A percentile compares a stretch with the other conserved stretches of the same genome.
phyloP scores from a whole-genome alignment of 2,113 vertebrate species.

The Alosa alosa region DNA sequence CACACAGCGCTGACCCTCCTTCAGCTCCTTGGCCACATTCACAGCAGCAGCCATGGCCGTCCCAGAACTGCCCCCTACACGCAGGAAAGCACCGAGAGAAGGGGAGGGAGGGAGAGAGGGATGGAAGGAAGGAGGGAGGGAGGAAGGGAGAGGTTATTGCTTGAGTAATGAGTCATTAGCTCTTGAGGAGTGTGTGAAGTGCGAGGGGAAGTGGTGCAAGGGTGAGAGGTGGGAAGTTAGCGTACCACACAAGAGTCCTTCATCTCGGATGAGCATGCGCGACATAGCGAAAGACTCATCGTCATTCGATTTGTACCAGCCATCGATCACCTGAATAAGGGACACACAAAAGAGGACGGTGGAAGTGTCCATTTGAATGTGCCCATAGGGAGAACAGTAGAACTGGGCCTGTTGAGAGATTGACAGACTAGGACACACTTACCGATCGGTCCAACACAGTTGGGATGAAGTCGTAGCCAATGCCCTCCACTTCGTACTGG shows the following conservation, averaged over 20 bases:
- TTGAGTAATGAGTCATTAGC: background rate
- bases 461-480: slow-evolving; percentile 96
- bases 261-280: slow-evolving; percentile 87
- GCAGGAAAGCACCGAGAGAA: background rate
- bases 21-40: slow-evolving; percentile 81
- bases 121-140: background rate
- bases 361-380: background rate
- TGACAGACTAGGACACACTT: slow-evolving; percentile 49
- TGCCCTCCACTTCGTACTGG: slow-evolving; percentile 92
- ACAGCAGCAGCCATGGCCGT: slow-evolving; percentile 84
- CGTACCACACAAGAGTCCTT: slow-evolving; percentile 57
- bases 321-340: slow-evolving; percentile 78
- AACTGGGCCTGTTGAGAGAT: background rate
- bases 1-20: slow-evolving; percentile 92
- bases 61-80: slow-evolving; percentile 89
- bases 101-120: background rate
- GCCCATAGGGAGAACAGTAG: background rate
- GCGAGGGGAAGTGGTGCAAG: background rate
- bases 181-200: background rate
- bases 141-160: background rate
- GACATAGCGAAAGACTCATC: slow-evolving; percentile 85
- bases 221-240: background rate
- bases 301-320: slow-evolving; percentile 87
- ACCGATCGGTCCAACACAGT: slow-evolving; percentile 91
- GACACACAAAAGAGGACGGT: background rate